phyloP scores from a whole-genome alignment of 2,113 vertebrate genomes.

The Poeciliopsis turrubarensis region DNA sequence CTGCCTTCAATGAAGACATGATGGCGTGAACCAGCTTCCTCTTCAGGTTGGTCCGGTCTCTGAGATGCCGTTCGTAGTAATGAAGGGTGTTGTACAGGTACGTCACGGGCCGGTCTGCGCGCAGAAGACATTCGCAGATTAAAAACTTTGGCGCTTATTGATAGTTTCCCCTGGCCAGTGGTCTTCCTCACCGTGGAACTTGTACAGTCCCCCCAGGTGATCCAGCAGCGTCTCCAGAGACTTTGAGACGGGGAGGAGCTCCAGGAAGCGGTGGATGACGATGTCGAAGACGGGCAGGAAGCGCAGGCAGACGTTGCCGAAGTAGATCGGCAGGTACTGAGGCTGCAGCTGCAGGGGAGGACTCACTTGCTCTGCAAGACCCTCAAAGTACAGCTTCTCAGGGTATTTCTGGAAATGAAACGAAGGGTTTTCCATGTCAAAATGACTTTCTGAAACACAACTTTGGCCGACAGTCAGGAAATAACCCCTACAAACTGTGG shows the following conservation, averaged over 20 bases:
- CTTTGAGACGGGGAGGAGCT: conserved; percentile 96
- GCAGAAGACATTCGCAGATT: not conserved
- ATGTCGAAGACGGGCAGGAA: conserved; percentile 99
- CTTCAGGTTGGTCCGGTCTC: conserved; percentile 93
- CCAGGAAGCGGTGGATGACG: conserved; percentile 97
- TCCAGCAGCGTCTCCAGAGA: conserved; percentile 96
- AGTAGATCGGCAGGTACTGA: conserved; percentile 98
- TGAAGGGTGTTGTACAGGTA: conserved; percentile 98
- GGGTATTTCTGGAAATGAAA: conserved; percentile 89
- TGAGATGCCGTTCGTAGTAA: conserved; percentile 93
- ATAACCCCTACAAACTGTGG: too few species aligned
- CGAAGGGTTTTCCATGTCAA: not conserved
- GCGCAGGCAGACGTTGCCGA: conserved; percentile 97
- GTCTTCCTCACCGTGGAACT: conserved; percentile 92
- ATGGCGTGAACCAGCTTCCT: conserved; percentile 97
- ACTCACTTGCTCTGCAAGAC: conserved; percentile 95
- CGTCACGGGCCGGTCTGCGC: conserved; percentile 93
- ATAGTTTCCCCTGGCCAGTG: not conserved
- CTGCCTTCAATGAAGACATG: conserved; percentile 92
- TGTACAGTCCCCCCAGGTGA: conserved; percentile 96
- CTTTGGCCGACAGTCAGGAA: not conserved
- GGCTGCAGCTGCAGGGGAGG: conserved; percentile 94
- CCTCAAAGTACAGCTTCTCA: conserved; percentile 98
- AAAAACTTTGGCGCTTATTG: not conserved
- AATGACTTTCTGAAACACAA: not conserved